These are phyloP conservation scores for Drosophila buzzatii DNA, from an alignment of 2,888 invertebrate genomes.

Conservation along the genomic window DNA sequence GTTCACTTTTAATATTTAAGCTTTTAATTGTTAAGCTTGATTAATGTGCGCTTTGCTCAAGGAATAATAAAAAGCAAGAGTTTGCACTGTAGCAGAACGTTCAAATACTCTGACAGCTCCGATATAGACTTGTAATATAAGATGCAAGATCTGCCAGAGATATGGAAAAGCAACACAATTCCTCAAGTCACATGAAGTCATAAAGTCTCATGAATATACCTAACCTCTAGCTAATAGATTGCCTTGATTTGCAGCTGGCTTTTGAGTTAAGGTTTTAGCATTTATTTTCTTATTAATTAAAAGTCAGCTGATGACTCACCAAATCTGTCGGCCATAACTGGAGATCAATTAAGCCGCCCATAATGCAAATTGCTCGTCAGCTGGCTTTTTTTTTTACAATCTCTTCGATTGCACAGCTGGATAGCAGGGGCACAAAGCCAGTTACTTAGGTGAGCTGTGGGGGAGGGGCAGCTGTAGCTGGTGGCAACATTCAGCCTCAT, in stretches of 20 bases:
- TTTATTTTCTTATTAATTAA: slow-evolving; percentile 17
- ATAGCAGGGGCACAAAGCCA: slow-evolving; percentile 13
- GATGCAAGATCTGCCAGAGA: not conserved
- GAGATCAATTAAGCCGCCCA: slow-evolving; percentile 67
- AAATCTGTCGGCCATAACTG: slow-evolving; percentile 21
- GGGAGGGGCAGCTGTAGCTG: not conserved
- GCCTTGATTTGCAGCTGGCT: not conserved
- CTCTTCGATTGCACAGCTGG: slow-evolving; percentile 62
- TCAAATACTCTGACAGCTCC: not conserved
- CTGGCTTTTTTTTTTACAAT: slow-evolving; percentile 39
- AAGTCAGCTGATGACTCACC: slow-evolving; percentile 18
- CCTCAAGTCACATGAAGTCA: not conserved
- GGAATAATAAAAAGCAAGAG: not conserved
- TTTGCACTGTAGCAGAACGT: no score
- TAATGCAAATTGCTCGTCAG: slow-evolving; percentile 64
- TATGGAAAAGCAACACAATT: not conserved
- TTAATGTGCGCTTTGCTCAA: slow-evolving; percentile 22
- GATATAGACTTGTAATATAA: not conserved
- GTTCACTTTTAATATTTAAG: slow-evolving; percentile 41
- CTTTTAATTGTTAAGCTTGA: slow-evolving; percentile 34
- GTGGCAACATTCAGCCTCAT: slow-evolving; percentile 11
- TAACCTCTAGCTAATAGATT: not conserved
- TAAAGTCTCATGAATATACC: not conserved
- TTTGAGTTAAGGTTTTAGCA: not conserved
- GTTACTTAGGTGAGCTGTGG: slow-evolving; percentile 3